A percentile compares a stretch with the other conserved stretches of the same genome.
phyloP scores from a whole-genome alignment of 2,888 invertebrate genomes.

The Cybosia mesomella region DNA sequence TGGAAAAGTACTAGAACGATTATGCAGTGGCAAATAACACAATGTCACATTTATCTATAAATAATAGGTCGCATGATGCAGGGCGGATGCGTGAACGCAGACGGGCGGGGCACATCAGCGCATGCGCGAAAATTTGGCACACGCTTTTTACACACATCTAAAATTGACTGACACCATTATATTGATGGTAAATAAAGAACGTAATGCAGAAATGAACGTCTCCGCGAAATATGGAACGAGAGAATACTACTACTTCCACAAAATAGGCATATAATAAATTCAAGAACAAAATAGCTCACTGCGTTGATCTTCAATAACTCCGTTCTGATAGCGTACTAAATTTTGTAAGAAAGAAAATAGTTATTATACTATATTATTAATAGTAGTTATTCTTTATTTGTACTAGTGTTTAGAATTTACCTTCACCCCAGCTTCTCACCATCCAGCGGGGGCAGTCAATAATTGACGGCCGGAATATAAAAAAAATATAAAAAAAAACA shows the following conservation, averaged over 20 bases:
- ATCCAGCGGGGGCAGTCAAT: too few species aligned
- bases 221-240: background rate
- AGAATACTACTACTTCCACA: background rate
- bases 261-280: background rate
- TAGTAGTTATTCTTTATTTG: too few species aligned
- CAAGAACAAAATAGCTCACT: too few species aligned
- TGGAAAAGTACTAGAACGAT: constrained; percentile 81
- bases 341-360: too few species aligned
- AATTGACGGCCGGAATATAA: too few species aligned
- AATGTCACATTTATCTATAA: constrained; percentile 80
- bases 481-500: too few species aligned
- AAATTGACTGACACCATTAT: constrained; percentile 70
- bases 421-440: too few species aligned
- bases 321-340: too few species aligned
- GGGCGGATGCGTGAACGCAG: constrained; percentile 58
- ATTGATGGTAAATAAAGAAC: constrained; percentile 53
- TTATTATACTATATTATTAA: too few species aligned
- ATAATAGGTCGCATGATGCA: constrained; percentile 69
- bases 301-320: too few species aligned
- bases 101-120: constrained; percentile 45
- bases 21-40: constrained; percentile 72
- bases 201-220: constrained; percentile 33
- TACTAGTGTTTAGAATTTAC: too few species aligned
- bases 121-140: constrained; percentile 75
- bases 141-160: constrained; percentile 65